Evolutionary conservation across 2,888 invertebrate genomes (phyloP), one percentile per base, ranked within the genome.

Genomic region (Amphipyra berbera): DNA sequence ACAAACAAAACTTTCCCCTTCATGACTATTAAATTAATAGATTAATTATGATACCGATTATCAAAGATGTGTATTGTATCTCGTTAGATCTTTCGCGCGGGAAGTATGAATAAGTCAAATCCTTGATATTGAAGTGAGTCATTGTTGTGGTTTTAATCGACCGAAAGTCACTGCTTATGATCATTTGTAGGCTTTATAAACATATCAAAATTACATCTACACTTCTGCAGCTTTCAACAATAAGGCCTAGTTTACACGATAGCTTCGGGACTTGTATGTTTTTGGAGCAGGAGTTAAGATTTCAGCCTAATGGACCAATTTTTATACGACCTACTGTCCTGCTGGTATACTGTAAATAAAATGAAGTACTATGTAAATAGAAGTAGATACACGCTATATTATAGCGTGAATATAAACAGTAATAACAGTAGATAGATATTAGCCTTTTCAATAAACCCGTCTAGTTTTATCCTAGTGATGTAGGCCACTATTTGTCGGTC

Each of bases 401-500:
- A n/a, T 30, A 35, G 42, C 21, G 46, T 35, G 2, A 33, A 50
- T 27, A 61, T 68, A 59, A 54, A 41, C 13, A 53, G 35, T 41
- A 54, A 44, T 33, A 56, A 42, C 41, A 49, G 35, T 45, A 54
- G 30, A 52, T 45, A 48, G 52, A 71, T 67, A 68, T 50, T 57
- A 63, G 49, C 50, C 64, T 55, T 67, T 59, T 61, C 64, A 73
- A 80, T 79, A 84, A 80, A 79, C 78, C 73, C 62, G 77, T 77
- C 64, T 57, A 53, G 58, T 76, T 66, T 76, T 76, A 79, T 76
- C 68, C 68, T 56, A 71, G 73, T 73, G 67, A 79, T 82, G 80
- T 74, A 76, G 78, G 71, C 73, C 69, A 78, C 71, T 73, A 78
- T 72, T 77, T 73, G 74, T 71, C 68, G 54, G 68, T 74, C 78